Conservation (phyloP, 2,888 invertebrate genomes). For the Papilio demoleus region DNA sequence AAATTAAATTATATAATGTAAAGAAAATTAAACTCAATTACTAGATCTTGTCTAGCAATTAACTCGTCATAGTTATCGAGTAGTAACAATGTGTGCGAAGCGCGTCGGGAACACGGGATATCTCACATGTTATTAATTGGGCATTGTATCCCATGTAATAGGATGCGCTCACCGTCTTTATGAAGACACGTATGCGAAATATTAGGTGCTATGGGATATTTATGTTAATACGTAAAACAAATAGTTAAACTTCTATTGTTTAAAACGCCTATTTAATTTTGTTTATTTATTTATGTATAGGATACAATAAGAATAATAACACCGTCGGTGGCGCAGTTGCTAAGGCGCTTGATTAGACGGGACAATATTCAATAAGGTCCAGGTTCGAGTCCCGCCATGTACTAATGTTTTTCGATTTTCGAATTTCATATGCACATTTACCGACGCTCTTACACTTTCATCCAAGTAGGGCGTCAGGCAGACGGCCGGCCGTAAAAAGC, state of each 20-base stretch:
- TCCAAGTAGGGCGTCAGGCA: no score
- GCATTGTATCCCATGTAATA: constrained; percentile 58
- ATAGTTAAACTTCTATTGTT: neutral
- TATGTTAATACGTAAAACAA: constrained; percentile 3
- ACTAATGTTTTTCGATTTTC: no score
- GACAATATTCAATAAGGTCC: no score
- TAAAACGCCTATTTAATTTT: no score
- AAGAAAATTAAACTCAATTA: constrained; percentile 22
- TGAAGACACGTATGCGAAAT: constrained; percentile 52
- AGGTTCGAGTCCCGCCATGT: no score
- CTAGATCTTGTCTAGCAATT: constrained; percentile 31
- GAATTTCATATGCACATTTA: no score
- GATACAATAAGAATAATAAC: no score
- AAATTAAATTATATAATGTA: neutral
- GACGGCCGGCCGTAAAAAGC: no score
- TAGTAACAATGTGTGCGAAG: constrained; percentile 27
- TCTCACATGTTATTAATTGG: constrained; percentile 55
- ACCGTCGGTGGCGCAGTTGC: no score
- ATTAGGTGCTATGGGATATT: constrained; percentile 40
- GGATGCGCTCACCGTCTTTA: constrained; percentile 54
- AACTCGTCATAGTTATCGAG: constrained; percentile 39
- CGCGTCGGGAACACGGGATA: constrained; percentile 22
- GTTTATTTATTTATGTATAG: no score
- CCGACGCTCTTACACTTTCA: no score
- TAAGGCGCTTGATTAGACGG: no score